Conservation (phyloP, 2,113 vertebrate genomes). For the Mesocricetus auratus region DNA sequence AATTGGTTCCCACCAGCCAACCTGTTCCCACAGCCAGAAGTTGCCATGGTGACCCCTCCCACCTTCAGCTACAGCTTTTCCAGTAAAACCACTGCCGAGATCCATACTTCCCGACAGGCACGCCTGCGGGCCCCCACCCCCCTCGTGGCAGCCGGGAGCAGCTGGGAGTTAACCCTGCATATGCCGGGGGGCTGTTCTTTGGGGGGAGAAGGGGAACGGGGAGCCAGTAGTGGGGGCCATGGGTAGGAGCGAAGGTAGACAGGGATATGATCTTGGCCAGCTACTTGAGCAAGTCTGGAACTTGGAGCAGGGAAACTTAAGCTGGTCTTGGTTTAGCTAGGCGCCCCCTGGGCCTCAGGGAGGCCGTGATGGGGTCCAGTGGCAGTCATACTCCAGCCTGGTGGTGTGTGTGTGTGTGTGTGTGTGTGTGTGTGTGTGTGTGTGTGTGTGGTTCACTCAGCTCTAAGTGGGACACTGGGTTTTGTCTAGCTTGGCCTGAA, state of each 20-base stretch:
- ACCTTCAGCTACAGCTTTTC: constrained; percentile 87
- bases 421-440: too few relatives aligned
- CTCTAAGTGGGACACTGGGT: not conserved
- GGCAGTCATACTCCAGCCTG: not conserved
- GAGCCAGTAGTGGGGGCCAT: not conserved
- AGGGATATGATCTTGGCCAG: not conserved
- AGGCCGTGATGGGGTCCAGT: not conserved
- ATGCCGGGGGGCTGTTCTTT: constrained; percentile 36
- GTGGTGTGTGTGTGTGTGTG: not conserved
- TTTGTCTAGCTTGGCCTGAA: not conserved
- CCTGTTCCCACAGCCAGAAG: constrained; percentile 81
- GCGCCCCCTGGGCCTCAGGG: not conserved
- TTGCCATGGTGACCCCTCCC: constrained; percentile 87
- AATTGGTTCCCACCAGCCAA: constrained; percentile 77
- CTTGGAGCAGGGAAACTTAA: not conserved
- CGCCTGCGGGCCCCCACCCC: constrained; percentile 84
- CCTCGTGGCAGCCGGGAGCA: constrained; percentile 64
- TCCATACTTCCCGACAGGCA: constrained; percentile 89
- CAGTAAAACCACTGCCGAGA: constrained; percentile 89
- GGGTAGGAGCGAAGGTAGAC: not conserved
- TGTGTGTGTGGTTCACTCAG: too few relatives aligned
- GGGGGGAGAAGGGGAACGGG: not conserved
- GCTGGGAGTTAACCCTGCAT: constrained; percentile 84
- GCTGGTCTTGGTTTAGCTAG: accelerated
- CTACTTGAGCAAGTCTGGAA: not conserved